Base-by-base conservation (phyloP, 1,140 invertebrate species). In the Batillaria attramentaria region DNA sequence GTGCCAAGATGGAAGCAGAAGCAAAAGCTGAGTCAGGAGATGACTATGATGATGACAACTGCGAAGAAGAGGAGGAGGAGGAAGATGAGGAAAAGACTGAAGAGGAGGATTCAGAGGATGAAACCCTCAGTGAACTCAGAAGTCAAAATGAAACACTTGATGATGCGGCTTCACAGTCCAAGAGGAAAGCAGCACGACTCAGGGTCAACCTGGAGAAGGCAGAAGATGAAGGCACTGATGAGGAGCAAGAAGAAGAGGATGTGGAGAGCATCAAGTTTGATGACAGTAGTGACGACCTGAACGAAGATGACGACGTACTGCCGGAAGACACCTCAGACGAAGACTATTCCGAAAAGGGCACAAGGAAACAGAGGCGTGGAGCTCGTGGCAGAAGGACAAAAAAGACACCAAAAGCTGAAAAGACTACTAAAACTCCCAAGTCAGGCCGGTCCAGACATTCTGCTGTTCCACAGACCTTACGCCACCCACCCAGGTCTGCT, bases 311-410 rank as follows among this genome's bases (percentile, higher is more conserved):
- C 39, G 54, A 74, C 18, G 37, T 42, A 13, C 41, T 31, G n/a
- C 50, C 33, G 18, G 68, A 70, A 31, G 68, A 70, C 68, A 70
- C 37, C 31, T 75, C 73, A n/a, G 73, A 75, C 39, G 54, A 62
- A 62, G 73, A 75, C 72, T 75, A 75, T 20, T 65, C 73, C 39
- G 73, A 75, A 57, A 75, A 57, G 37, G 35, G 73, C 54, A 39
- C 39, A 24, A 57, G 37, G 31, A 75, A 75, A 31, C 68, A 70
- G 41, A 4, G 24, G 3, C 50, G 13, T 13, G n/a, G 41, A 24
- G 62, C 20, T 8, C 39, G 39, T 8, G 35, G 73, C 35, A 75
- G 28, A 28, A 75, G 57, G 37, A 33, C 3, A n/a, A 39, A 35
- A 1, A 75, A 41, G 54, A 62, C 35, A 20, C 3, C 39, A 4